Percentiles rank a stretch among this genome's conserved stretches.
These are phyloP conservation scores for Drosophila colorata DNA, from an alignment of 2,888 invertebrate genomes.

Conservation along the genomic window DNA sequence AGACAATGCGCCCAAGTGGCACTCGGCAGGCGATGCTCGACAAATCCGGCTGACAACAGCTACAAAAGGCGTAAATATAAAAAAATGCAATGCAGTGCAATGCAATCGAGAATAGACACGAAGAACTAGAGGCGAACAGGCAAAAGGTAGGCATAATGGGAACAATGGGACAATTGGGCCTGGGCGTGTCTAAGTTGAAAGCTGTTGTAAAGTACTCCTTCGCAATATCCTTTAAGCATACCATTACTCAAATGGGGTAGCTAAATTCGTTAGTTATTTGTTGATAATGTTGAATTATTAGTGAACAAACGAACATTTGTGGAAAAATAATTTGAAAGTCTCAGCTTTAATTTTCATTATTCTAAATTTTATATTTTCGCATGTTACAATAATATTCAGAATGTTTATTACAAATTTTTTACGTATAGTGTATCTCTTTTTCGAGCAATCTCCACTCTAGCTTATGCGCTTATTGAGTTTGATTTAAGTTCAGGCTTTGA, in stretches of 20 bases:
- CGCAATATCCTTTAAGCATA: slow-evolving; percentile 19
- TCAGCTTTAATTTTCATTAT: too few species aligned
- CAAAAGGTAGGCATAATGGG: slow-evolving; percentile 30
- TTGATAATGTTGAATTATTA: neutral
- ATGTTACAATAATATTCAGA: too few species aligned
- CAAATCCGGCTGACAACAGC: slow-evolving; percentile 64
- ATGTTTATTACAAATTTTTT: too few species aligned
- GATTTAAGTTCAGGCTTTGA: neutral
- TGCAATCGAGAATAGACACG: neutral
- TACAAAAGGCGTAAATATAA: slow-evolving; percentile 51
- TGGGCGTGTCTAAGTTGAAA: slow-evolving; percentile 69
- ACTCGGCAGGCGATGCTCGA: slow-evolving; percentile 49
- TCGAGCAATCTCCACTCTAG: too few species aligned
- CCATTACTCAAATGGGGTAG: neutral
- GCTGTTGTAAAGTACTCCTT: slow-evolving; percentile 43
- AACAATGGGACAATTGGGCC: slow-evolving; percentile 56
- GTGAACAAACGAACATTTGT: too few species aligned
- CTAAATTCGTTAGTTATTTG: neutral
- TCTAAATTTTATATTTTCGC: too few species aligned
- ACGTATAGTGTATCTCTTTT: too few species aligned
- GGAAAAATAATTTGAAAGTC: too few species aligned
- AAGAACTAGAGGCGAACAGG: neutral
- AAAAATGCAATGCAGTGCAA: slow-evolving; percentile 28
- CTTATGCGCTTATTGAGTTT: neutral
- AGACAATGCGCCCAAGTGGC: slow-evolving; percentile 61